Base-by-base conservation (phyloP, 2,113 vertebrate species). In the Cervus canadensis region DNA sequence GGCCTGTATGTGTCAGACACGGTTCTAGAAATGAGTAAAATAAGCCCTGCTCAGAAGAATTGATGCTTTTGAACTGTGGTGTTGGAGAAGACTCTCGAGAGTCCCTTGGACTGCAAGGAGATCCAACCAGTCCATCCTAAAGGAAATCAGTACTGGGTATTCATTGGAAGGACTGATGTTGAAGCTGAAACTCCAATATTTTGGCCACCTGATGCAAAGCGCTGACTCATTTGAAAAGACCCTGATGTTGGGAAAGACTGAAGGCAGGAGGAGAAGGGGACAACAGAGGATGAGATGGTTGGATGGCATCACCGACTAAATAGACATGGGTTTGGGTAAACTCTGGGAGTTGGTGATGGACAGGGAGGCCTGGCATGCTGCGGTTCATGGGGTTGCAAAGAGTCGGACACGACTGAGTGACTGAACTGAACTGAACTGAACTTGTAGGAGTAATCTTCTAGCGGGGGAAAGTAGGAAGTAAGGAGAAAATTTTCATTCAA, bases 1-100 rank as follows among this genome's bases (percentile, higher is more conserved):
- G 14, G 78, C 50, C n/a, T 57, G 1, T 1, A 3, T 1, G n/a
- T 52, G 52, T 9, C 56, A 11, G 11, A 26, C 12, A 62, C 0
- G 1, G 40, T 6, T 43, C 25, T 0, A 60, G n/a, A 45, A 43
- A 7, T 1, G 40, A 13, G 64, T 6, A 50, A 50, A 48, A 59
- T 1, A 76, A 5, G 25, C 25, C 28, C 59, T 43, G 15, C 52
- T 15, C 9, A 19, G 64, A 67, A 67, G 64, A 67, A 36, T 2
- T 2, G 64, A 36, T 67, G n/a, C 17, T 67, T 67, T 1, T 67
- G 4, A 36, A 19, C n/a, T 67, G 64, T 21, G 64, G 64, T 21
- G 17, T 67, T 11, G n/a, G n/a, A 67, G 17, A 36, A 67, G n/a
- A 21, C n/a, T 36, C 64, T 67, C 0, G 8, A 36, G 33, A 67